A percentile compares a stretch with the other conserved stretches of the same genome.
Evolutionary conservation across 2,113 vertebrate species (phyloP).

Genomic region (Chionis minor): DNA sequence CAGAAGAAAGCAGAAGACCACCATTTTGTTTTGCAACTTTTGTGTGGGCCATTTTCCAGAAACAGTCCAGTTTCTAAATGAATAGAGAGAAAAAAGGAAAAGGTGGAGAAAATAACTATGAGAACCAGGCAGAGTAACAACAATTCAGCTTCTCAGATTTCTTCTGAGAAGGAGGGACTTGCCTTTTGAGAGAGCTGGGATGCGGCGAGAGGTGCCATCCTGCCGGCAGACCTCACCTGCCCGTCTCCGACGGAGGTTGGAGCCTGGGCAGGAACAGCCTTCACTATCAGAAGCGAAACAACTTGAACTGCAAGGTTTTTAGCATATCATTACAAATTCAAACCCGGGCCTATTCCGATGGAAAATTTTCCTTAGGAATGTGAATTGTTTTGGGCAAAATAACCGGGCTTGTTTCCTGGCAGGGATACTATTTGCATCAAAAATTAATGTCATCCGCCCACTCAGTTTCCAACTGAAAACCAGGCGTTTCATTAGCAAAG

Average conservation of each 20-base stretch:
- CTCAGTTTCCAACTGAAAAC: conserved; percentile 10
- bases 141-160: not conserved
- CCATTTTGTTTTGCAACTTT: not conserved
- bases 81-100: not conserved
- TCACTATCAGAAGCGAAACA: not conserved
- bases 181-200: not conserved
- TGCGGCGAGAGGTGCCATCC: not conserved
- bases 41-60: not conserved
- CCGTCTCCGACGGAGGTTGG: not conserved
- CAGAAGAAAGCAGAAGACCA: not conserved
- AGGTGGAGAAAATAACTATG: not conserved
- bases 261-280: not conserved
- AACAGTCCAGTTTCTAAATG: not conserved
- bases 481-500: not conserved
- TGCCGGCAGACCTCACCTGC: not conserved
- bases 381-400: conserved; percentile 41
- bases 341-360: not conserved
- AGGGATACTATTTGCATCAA: conserved; percentile 32
- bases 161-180: not conserved
- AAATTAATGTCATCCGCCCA: conserved; percentile 15
- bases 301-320: conserved; percentile 31
- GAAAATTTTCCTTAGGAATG: conserved; percentile 38
- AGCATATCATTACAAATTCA: conserved; percentile 40
- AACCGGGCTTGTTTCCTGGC: conserved; percentile 23
- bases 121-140: not conserved